Conservation (phyloP, 2,888 invertebrate genomes). For the Nemotelus nigrinus region DNA sequence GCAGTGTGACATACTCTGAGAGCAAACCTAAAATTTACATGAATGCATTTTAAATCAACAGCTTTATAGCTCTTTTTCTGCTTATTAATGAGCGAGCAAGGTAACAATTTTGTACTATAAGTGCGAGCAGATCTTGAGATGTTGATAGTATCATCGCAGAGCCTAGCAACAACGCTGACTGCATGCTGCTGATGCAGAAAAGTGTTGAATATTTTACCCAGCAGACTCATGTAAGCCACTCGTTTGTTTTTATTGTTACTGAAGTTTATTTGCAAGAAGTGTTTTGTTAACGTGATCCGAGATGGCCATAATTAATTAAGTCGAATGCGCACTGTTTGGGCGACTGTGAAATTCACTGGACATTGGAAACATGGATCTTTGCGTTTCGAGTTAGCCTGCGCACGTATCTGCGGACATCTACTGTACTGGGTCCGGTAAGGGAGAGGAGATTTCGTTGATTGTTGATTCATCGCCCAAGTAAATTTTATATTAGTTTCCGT, state of each 20-base stretch:
- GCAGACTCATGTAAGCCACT: constrained; percentile 15
- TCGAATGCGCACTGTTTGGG: constrained; percentile 41
- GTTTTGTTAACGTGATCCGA: constrained; percentile 39
- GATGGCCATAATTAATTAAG: constrained; percentile 44
- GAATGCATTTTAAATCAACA: not conserved
- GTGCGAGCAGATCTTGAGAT: constrained; percentile 27
- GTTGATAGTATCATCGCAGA: constrained; percentile 22
- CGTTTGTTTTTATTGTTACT: constrained; percentile 30
- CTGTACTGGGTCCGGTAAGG: not conserved
- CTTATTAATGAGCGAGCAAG: constrained; percentile 16
- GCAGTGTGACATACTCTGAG: too few species aligned
- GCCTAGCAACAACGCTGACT: constrained; percentile 1
- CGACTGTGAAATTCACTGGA: constrained; percentile 38
- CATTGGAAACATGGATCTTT: constrained; percentile 32
- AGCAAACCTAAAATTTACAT: not conserved
- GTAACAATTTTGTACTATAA: constrained; percentile 25
- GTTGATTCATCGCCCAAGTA: constrained; percentile 35
- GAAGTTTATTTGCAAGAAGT: constrained; percentile 10
- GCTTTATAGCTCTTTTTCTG: not conserved
- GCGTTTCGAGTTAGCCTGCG: not conserved
- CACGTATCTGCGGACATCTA: not conserved
- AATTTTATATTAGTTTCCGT: constrained; percentile 35
- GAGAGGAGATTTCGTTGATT: constrained; percentile 23
- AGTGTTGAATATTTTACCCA: constrained; percentile 27
- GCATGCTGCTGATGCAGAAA: not conserved